These are phyloP conservation scores for Drepana arcuata DNA, from an alignment of 1,140 invertebrate genomes.

Conservation along the genomic window DNA sequence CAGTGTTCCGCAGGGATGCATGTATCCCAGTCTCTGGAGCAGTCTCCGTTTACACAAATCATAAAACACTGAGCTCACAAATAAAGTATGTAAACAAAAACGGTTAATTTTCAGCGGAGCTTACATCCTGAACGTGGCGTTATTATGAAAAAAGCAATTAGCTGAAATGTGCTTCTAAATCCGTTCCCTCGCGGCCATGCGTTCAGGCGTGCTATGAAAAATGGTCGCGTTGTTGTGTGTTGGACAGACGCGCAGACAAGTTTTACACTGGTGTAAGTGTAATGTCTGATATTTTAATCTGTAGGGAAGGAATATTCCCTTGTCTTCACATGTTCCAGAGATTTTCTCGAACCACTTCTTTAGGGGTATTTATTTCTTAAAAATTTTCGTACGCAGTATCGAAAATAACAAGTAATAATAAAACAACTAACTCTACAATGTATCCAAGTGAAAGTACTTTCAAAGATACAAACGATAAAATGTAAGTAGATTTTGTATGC, in stretches of 20 bases:
- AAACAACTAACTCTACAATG: too few species aligned
- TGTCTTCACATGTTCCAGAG: not conserved
- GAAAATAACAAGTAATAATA: too few species aligned
- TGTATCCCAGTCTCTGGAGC: too few species aligned
- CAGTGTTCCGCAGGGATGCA: too few species aligned
- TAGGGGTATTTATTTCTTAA: not conserved
- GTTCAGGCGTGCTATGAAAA: conserved; percentile 60
- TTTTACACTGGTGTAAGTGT: not conserved
- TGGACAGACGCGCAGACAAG: conserved; percentile 18
- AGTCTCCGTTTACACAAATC: too few species aligned
- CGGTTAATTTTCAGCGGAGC: conserved; percentile 3
- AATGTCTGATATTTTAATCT: not conserved
- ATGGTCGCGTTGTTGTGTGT: conserved; percentile 22
- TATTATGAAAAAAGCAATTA: conserved; percentile 49
- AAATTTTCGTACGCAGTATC: too few species aligned
- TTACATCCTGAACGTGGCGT: conserved; percentile 12
- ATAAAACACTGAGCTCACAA: too few species aligned
- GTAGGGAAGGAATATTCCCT: not conserved
- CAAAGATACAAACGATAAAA: too few species aligned
- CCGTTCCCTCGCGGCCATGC: conserved; percentile 35
- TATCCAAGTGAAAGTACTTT: too few species aligned
- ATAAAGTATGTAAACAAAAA: not conserved
- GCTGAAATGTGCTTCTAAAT: conserved; percentile 47
- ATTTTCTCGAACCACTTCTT: not conserved
- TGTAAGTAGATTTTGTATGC: too few species aligned